Conservation (phyloP, 2,888 invertebrate genomes). For the Rhodophaea formosa region DNA sequence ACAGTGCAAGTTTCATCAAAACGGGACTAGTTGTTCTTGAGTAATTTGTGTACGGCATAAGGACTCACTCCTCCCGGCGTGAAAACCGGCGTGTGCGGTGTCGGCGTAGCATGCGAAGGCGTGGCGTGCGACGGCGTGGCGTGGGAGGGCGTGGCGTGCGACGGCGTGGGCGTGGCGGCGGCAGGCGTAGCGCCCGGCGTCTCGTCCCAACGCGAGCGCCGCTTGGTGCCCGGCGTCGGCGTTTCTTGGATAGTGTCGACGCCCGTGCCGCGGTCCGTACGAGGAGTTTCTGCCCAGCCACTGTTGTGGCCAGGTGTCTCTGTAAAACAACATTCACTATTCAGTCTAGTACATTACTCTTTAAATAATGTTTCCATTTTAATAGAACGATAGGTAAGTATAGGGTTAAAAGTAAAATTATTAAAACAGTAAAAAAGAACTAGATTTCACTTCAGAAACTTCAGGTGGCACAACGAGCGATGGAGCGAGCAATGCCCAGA, state of each 20-base stretch:
- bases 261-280: constrained; percentile 92
- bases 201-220: constrained; percentile 99
- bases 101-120: constrained; percentile 84
- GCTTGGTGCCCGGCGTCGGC: constrained; percentile 96
- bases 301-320: constrained; percentile 98
- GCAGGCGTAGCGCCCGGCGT: constrained; percentile 92
- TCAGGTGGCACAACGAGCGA: too few relatives aligned
- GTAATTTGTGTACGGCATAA: too few relatives aligned
- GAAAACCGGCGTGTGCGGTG: constrained; percentile 84
- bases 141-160: constrained; percentile 86
- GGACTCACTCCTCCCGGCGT: constrained; percentile 88
- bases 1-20: too few relatives aligned
- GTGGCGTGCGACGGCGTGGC: constrained; percentile 88
- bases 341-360: too few relatives aligned
- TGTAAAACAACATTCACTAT: constrained; percentile 38
- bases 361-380: too few relatives aligned
- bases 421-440: too few relatives aligned
- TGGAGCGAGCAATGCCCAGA: too few relatives aligned
- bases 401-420: too few relatives aligned
- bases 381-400: too few relatives aligned
- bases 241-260: constrained; percentile 92
- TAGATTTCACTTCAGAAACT: too few relatives aligned
- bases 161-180: constrained; percentile 87
- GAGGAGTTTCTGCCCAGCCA: constrained; percentile 99
- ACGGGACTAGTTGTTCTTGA: too few relatives aligned